These are phyloP conservation scores for Buathra laborator DNA, from an alignment of 2,888 invertebrate species.

Conservation along the genomic window DNA sequence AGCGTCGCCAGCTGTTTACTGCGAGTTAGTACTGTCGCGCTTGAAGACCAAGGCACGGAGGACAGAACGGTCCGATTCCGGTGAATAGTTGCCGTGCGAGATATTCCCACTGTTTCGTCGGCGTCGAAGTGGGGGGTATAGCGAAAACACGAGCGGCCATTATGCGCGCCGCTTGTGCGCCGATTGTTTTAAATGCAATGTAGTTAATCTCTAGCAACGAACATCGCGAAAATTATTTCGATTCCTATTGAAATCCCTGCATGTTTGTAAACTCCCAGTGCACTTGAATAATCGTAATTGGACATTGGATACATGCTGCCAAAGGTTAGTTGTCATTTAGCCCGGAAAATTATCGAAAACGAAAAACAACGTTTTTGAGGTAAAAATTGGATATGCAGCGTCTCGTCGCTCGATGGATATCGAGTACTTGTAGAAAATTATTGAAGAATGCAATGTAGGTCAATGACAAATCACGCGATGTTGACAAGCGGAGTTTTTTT, in stretches of 20 bases:
- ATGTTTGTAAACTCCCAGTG: neutral
- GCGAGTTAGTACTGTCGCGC: conserved; percentile 61
- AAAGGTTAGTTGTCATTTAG: neutral
- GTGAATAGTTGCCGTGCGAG: conserved; percentile 60
- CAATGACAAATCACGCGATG: conserved; percentile 16
- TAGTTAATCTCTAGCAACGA: neutral
- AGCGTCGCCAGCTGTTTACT: conserved; percentile 84
- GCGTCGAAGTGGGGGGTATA: conserved; percentile 2
- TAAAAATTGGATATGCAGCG: neutral
- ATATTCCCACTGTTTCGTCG: conserved; percentile 68
- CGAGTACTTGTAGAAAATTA: neutral
- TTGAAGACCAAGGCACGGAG: conserved; percentile 66
- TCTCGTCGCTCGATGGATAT: neutral
- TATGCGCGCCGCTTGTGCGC: conserved; percentile 48
- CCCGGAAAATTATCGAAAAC: neutral
- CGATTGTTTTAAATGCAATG: conserved; percentile 27
- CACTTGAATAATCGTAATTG: neutral
- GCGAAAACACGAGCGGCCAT: conserved; percentile 16
- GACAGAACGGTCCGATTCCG: conserved; percentile 73
- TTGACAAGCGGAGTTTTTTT: conserved; percentile 16
- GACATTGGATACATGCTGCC: neutral
- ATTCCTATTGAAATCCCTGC: neutral
- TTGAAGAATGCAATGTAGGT: conserved; percentile 11
- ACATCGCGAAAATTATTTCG: neutral
- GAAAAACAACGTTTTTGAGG: neutral